phyloP scores from a whole-genome alignment of 1,140 invertebrate genomes.

The Lasaia peninsularis region DNA sequence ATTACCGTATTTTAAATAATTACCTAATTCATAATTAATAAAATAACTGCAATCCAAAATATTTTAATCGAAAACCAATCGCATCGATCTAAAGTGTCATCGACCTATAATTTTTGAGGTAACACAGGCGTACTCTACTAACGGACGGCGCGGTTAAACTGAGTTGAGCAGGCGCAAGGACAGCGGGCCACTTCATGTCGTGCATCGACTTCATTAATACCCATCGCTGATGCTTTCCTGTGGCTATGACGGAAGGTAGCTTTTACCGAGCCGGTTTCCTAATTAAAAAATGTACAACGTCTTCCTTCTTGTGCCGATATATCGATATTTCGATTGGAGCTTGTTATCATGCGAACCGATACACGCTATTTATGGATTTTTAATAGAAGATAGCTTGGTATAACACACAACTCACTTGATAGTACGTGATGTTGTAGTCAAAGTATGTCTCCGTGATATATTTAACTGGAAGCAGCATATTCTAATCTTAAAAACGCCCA shows the following conservation, averaged over 20 bases:
- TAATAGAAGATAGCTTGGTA: too few species aligned
- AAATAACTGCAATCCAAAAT: slow-evolving; percentile 26
- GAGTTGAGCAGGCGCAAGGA: slow-evolving; percentile 42
- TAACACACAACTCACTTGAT: too few species aligned
- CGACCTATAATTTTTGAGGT: slow-evolving; percentile 43
- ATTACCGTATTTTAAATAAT: slow-evolving; percentile 22
- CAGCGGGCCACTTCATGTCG: slow-evolving; percentile 37
- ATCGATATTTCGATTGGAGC: slow-evolving; percentile 23
- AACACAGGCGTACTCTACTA: slow-evolving; percentile 39
- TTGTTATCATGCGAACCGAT: background rate
- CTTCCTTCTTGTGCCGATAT: slow-evolving; percentile 41
- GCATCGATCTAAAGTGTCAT: slow-evolving; percentile 46
- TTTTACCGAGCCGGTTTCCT: slow-evolving; percentile 70
- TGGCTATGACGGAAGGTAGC: slow-evolving; percentile 65
- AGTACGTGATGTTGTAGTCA: too few species aligned
- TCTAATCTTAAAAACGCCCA: too few species aligned
- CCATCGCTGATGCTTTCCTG: slow-evolving; percentile 65
- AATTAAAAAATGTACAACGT: slow-evolving; percentile 59
- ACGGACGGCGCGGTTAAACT: slow-evolving; percentile 58
- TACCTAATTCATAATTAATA: slow-evolving; percentile 18
- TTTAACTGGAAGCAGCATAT: too few species aligned
- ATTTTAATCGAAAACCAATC: slow-evolving; percentile 33
- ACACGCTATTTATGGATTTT: background rate
- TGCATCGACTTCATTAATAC: slow-evolving; percentile 60
- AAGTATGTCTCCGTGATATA: too few species aligned